Evolutionary conservation across 2,888 invertebrate species (phyloP).

Genomic region (Frankliniella fusca): DNA sequence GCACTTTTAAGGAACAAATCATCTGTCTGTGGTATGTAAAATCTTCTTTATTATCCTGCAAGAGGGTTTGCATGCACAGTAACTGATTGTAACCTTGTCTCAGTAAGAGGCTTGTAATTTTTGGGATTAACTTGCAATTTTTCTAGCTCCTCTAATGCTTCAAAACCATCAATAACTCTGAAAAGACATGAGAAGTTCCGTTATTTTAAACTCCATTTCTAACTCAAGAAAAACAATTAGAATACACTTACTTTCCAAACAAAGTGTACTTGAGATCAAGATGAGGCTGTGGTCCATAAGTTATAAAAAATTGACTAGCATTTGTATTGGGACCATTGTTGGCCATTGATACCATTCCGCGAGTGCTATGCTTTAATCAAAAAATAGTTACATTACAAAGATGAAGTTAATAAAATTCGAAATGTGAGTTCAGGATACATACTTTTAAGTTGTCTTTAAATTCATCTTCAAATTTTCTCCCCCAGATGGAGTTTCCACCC

Average conservation of each 20-base stretch:
- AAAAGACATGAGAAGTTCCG: slow-evolving; percentile 45
- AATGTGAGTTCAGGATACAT: slow-evolving; percentile 35
- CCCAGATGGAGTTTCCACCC: slow-evolving; percentile 96
- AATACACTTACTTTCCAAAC: slow-evolving; percentile 77
- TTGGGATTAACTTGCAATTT: slow-evolving; percentile 92
- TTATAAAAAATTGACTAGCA: slow-evolving; percentile 96
- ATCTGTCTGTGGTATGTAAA: too few species aligned
- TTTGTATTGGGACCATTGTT: slow-evolving; percentile 98
- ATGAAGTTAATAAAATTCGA: neutral
- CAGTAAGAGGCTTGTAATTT: slow-evolving; percentile 80
- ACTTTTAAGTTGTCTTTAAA: slow-evolving; percentile 90
- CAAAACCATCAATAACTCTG: slow-evolving; percentile 96
- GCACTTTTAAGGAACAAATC: too few species aligned
- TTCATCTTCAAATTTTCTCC: slow-evolving; percentile 94
- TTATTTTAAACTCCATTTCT: slow-evolving; percentile 57
- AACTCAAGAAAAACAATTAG: slow-evolving; percentile 24
- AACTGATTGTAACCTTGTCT: slow-evolving; percentile 79
- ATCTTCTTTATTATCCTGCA: slow-evolving; percentile 57
- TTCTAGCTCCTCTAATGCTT: slow-evolving; percentile 92
- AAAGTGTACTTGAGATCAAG: slow-evolving; percentile 95
- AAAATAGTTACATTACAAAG: slow-evolving; percentile 9
- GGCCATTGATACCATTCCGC: slow-evolving; percentile 95
- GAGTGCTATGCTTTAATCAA: slow-evolving; percentile 62
- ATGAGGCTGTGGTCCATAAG: slow-evolving; percentile 90
- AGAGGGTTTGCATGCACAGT: slow-evolving; percentile 98